phyloP scores from a whole-genome alignment of 2,888 invertebrate genomes.

The Diadegma fenestrale region DNA sequence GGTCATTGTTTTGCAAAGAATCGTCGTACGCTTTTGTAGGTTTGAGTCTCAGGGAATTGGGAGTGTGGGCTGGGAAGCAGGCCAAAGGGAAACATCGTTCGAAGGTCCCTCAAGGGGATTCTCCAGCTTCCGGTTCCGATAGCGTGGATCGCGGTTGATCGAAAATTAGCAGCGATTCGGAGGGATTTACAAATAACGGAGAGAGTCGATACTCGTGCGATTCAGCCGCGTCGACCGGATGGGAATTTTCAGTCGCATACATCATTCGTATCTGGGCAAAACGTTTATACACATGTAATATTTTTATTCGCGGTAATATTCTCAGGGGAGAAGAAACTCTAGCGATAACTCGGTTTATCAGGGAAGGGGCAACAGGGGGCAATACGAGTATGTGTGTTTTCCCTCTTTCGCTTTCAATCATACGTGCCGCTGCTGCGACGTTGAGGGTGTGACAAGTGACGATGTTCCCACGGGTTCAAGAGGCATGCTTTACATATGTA shows the following conservation, averaged over 20 bases:
- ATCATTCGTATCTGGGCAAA: constrained; percentile 17
- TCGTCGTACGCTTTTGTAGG: not conserved
- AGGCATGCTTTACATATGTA: constrained; percentile 40
- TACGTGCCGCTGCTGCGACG: constrained; percentile 2
- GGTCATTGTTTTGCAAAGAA: not conserved
- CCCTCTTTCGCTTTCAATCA: not conserved
- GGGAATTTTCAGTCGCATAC: constrained; percentile 8
- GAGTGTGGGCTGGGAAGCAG: not conserved
- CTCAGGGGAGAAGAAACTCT: constrained; percentile 35
- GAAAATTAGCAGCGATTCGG: constrained; percentile 1
- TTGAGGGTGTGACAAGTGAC: constrained; percentile 49
- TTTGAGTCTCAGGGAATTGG: not conserved
- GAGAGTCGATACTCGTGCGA: not conserved
- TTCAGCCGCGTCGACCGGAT: constrained; percentile 8
- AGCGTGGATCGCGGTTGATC: not conserved
- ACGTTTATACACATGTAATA: constrained; percentile 1
- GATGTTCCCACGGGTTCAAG: constrained; percentile 60
- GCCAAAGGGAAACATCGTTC: not conserved
- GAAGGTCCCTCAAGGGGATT: not conserved
- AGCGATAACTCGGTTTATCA: constrained; percentile 36
- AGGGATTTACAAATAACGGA: not conserved
- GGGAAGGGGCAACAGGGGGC: not conserved
- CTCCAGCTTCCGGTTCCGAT: not conserved
- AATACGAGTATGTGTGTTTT: not conserved
- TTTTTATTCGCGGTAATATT: constrained; percentile 32